A percentile compares a stretch with the other conserved stretches of the same genome.
These are phyloP conservation scores for Proisotoma minuta DNA, from an alignment of 2,888 invertebrate genomes.

Conservation along the genomic window DNA sequence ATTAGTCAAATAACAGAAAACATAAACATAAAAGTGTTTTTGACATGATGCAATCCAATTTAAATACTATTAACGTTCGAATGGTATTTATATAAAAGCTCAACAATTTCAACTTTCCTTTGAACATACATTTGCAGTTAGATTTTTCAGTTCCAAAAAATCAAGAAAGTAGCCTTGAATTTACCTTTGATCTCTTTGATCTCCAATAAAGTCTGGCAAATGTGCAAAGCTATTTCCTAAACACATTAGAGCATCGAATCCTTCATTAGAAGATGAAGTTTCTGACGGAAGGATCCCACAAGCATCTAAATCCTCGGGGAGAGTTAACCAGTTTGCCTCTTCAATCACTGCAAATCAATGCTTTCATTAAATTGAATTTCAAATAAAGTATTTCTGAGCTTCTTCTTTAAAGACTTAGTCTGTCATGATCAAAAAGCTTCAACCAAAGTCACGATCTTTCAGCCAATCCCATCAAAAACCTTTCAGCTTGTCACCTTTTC, in stretches of 20 bases:
- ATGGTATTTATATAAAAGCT: too few species aligned
- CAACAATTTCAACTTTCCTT: too few species aligned
- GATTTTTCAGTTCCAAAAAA: too few species aligned
- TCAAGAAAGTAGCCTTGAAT: too few species aligned
- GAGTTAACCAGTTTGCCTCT: constrained; percentile 83
- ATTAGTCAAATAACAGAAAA: not conserved
- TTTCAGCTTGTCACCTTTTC: constrained; percentile 10
- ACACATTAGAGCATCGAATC: constrained; percentile 84
- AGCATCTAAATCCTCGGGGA: constrained; percentile 66
- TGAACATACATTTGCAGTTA: too few species aligned
- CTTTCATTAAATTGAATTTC: constrained; percentile 14
- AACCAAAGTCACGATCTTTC: constrained; percentile 16
- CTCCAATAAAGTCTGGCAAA: constrained; percentile 71
- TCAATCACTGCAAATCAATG: constrained; percentile 65
- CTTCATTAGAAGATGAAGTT: constrained; percentile 49
- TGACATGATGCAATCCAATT: too few species aligned
- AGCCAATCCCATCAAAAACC: constrained; percentile 11
- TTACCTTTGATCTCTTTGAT: constrained; percentile 70
- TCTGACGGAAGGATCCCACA: constrained; percentile 50
- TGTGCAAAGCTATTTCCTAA: constrained; percentile 89
- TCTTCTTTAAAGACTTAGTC: not conserved
- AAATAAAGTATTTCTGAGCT: not conserved
- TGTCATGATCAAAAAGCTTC: constrained; percentile 12
- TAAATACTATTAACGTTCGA: too few species aligned
- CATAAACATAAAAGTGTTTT: too few species aligned